These are phyloP conservation scores for Takifugu bimaculatus DNA, from an alignment of 2,113 vertebrate genomes.

Conservation along the genomic window DNA sequence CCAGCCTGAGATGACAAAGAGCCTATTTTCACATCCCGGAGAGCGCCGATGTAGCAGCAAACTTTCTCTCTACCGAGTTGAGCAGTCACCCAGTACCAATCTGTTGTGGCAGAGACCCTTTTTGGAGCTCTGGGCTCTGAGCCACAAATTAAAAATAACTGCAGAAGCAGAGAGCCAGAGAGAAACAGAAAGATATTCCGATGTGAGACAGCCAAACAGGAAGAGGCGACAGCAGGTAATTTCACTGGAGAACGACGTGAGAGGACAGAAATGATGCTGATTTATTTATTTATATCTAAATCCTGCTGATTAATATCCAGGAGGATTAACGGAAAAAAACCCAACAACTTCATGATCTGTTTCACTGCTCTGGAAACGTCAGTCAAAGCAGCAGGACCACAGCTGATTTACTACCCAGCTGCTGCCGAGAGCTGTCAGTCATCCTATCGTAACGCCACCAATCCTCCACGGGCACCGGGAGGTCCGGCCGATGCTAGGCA, in stretches of 20 bases:
- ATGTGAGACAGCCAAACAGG: not conserved
- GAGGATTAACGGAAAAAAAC: not conserved
- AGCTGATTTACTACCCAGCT: conserved; percentile 7
- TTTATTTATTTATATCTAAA: not conserved
- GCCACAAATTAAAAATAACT: conserved; percentile 61
- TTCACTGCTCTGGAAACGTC: conserved; percentile 14
- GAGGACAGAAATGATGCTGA: not conserved
- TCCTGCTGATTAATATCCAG: not conserved
- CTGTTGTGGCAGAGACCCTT: conserved; percentile 26
- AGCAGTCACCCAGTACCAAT: conserved; percentile 16
- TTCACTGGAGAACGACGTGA: not conserved
- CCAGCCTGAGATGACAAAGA: too few species aligned
- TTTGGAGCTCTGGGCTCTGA: conserved; percentile 36
- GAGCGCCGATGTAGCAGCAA: too few species aligned
- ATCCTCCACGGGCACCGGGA: conserved; percentile 10
- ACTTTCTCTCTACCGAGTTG: not conserved
- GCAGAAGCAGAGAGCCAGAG: conserved; percentile 32
- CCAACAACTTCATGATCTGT: not conserved
- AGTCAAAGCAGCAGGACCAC: conserved; percentile 5
- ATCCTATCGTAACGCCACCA: conserved; percentile 17
- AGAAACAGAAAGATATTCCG: conserved; percentile 10
- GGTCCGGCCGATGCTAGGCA: not conserved
- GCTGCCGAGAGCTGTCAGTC: conserved; percentile 26
- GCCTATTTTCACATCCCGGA: conserved; percentile 9
- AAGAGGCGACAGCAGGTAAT: not conserved